Percentiles rank a stretch among this genome's conserved stretches.
These are phyloP conservation scores for Campaea margaritaria DNA, from an alignment of 2,888 invertebrate species.

Conservation along the genomic window DNA sequence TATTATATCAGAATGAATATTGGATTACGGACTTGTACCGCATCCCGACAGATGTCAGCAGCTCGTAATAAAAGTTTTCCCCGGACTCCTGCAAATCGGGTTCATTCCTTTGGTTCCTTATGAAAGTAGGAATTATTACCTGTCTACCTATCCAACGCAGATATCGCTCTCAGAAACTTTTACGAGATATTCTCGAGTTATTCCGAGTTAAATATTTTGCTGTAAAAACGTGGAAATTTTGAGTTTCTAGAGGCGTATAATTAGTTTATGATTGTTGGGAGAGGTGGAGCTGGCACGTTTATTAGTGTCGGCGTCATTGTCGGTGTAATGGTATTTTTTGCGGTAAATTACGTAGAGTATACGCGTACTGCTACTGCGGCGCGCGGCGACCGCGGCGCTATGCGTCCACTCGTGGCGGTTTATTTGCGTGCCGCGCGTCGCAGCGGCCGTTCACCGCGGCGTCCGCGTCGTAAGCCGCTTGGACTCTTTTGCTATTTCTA, in stretches of 20 bases:
- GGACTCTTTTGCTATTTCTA: slow-evolving; percentile 13
- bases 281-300: slow-evolving; percentile 21
- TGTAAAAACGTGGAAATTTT: slow-evolving; percentile 23
- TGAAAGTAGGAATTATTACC: slow-evolving; percentile 38
- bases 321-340: slow-evolving; percentile 49
- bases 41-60: slow-evolving; percentile 61
- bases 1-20: slow-evolving; percentile 44
- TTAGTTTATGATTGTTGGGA: slow-evolving; percentile 21
- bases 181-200: slow-evolving; percentile 16
- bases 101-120: slow-evolving; percentile 40
- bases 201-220: slow-evolving; percentile 14
- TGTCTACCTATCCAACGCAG: slow-evolving; percentile 33
- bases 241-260: slow-evolving; percentile 27
- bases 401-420: slow-evolving; percentile 59
- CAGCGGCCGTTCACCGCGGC: slow-evolving; percentile 70
- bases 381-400: slow-evolving; percentile 41
- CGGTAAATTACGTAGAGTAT: slow-evolving; percentile 53
- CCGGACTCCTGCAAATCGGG: slow-evolving; percentile 46
- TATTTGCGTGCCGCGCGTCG: slow-evolving; percentile 81
- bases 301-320: slow-evolving; percentile 21
- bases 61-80: slow-evolving; percentile 64
- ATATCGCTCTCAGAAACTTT: slow-evolving; percentile 28
- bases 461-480: background rate
- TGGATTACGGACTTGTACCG: slow-evolving; percentile 41
- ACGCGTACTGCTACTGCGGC: background rate